These are phyloP conservation scores for Agriopis marginaria DNA, from an alignment of 2,888 invertebrate genomes.

Conservation along the genomic window DNA sequence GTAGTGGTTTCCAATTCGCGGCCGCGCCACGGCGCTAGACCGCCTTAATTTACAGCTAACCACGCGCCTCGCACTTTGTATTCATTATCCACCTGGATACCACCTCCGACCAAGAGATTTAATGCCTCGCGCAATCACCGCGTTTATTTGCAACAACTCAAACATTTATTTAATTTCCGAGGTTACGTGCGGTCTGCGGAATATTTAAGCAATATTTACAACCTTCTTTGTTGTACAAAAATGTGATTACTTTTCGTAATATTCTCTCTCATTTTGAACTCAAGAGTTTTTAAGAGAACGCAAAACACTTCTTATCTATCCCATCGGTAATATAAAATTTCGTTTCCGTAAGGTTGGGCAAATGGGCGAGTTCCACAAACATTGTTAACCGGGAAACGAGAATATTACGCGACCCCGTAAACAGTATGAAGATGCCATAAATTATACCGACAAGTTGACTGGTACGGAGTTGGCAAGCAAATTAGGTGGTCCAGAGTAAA, in stretches of 20 bases:
- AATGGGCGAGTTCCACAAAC: conserved; percentile 45
- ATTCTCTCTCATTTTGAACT: conserved; percentile 23
- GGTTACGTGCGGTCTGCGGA: conserved; percentile 46
- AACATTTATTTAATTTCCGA: conserved; percentile 65
- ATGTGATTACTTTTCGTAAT: conserved; percentile 32
- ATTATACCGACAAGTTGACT: conserved; percentile 72
- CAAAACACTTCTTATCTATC: conserved; percentile 36
- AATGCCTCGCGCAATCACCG: conserved; percentile 71
- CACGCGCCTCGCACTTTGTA: conserved; percentile 81
- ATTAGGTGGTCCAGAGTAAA: conserved; percentile 77
- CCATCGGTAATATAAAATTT: conserved; percentile 39
- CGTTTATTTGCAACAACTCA: conserved; percentile 71
- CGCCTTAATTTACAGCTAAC: conserved; percentile 80
- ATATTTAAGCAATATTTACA: conserved; percentile 41
- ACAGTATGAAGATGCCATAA: conserved; percentile 64
- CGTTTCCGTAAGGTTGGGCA: conserved; percentile 40
- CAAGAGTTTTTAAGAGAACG: conserved; percentile 23
- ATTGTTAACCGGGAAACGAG: conserved; percentile 46
- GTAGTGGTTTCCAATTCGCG: conserved; percentile 69
- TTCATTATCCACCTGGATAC: conserved; percentile 80
- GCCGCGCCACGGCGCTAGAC: conserved; percentile 53
- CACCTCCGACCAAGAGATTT: conserved; percentile 67
- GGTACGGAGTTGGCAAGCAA: conserved; percentile 72
- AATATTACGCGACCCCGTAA: conserved; percentile 48
- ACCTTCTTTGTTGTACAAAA: conserved; percentile 35